Base-by-base conservation (phyloP, 2,888 invertebrate genomes). In the Lycaena phlaeas region DNA sequence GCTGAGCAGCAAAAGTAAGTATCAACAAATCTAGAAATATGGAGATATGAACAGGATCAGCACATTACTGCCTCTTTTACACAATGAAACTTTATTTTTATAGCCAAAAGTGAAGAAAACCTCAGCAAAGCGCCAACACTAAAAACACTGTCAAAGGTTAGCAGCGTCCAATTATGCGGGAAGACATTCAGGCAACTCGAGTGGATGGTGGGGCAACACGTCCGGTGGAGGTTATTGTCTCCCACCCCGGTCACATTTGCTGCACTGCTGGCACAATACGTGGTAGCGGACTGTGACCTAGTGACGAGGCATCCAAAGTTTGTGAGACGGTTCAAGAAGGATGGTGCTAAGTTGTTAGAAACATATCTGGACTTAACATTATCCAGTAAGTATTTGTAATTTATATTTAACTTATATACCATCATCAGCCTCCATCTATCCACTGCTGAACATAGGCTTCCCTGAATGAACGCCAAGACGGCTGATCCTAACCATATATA, bases 181-280 rank as follows among this genome's bases (percentile, higher is more conserved):
- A 75, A 72, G 49, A 79, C 76, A 0, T 82, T 84, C 58, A 54
- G 76, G 9, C 79, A 82, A 50, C 48, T 84, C 4, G 84, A 84
- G 44, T 82, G 81, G 81, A 79, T 78, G 82, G 77, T 84, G 0
- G 82, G 79, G 3, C 78, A 79, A 50, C 81, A 84, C 28, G 74
- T 72, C 0, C 54, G 70, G 0, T 84, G 84, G 82, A 54, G 78
- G 59, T 55, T 82, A 10, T 48, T 82, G 34, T 56, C 75, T 0
- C 82, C 84, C 1, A 84, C 82, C 0, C 74, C 82, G 0, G 82
- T 69, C 15, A 68, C 78, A 3, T 82, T 75, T 41, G 82, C 82
- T 0, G 63, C 73, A 0, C 46, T 81, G 10, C 47, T 82, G 41
- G 68, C 78, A 0, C 73, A 76, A 45, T 74, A 68, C 31, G 74